Percentiles rank a stretch among this genome's conserved stretches.
These are phyloP conservation scores for Ostrea denselamellosa DNA, from an alignment of 1,140 invertebrate genomes.

Conservation along the genomic window DNA sequence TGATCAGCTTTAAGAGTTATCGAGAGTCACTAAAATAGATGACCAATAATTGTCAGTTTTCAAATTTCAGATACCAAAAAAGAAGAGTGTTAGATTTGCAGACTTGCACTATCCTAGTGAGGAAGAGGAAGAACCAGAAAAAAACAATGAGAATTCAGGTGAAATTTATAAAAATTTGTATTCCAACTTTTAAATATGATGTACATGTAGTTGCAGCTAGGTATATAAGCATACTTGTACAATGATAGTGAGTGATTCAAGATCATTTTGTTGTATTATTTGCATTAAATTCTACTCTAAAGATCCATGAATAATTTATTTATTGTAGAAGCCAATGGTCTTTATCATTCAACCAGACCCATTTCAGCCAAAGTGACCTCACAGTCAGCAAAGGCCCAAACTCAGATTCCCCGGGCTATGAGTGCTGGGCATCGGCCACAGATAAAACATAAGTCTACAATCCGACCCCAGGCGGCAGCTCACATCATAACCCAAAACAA, in stretches of 20 bases:
- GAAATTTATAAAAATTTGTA: background rate
- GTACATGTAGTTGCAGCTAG: too few species aligned
- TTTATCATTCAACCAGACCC: background rate
- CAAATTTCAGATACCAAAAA: slow-evolving; percentile 54
- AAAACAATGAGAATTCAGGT: background rate
- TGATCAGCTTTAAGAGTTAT: too few species aligned
- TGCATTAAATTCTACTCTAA: too few species aligned
- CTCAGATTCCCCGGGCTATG: background rate
- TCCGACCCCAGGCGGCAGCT: slow-evolving; percentile 70
- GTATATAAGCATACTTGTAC: too few species aligned
- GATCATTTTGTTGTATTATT: too few species aligned
- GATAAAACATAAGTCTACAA: slow-evolving; percentile 58
- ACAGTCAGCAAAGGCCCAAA: slow-evolving; percentile 20
- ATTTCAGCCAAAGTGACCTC: slow-evolving; percentile 19
- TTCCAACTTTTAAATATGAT: too few species aligned
- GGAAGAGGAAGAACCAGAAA: slow-evolving; percentile 55
- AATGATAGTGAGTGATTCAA: too few species aligned
- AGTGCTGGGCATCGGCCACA: slow-evolving; percentile 51
- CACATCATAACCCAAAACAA: slow-evolving; percentile 71
- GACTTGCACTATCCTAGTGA: slow-evolving; percentile 67
- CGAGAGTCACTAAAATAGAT: too few species aligned
- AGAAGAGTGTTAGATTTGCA: slow-evolving; percentile 75
- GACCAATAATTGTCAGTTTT: too few species aligned
- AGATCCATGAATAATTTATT: too few species aligned
- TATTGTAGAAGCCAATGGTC: background rate